phyloP scores from a whole-genome alignment of 64 coral and sea anemone species.

The Pocillopora damicornis region DNA sequence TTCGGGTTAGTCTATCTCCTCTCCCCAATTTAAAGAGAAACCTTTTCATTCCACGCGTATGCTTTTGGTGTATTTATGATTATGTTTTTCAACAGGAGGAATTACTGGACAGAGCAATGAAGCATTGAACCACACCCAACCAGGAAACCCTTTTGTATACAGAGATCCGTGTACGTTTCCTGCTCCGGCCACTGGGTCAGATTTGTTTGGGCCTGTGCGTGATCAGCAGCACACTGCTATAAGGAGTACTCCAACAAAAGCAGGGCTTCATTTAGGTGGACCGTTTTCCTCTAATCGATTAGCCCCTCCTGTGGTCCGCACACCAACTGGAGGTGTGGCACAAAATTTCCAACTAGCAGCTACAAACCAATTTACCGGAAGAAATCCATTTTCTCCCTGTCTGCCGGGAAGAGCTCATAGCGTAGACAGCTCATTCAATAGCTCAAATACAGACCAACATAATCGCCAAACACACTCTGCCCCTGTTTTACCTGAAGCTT shows the following conservation, averaged over 20 bases:
- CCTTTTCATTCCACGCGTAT: no score
- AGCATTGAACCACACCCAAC: not conserved
- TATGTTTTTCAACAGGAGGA: not conserved
- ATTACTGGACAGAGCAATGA: not conserved
- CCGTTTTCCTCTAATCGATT: not conserved
- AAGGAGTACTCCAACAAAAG: not conserved
- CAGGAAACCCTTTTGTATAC: constrained; percentile 20
- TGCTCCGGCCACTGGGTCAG: not conserved
- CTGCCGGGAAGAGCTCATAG: constrained; percentile 7
- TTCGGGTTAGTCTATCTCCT: no score
- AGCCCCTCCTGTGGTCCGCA: not conserved
- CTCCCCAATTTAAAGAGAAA: no score
- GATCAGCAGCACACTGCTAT: not conserved
- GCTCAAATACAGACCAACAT: not conserved
- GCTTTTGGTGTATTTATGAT: not conserved
- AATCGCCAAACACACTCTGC: constrained; percentile 38
- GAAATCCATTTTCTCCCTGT: constrained; percentile 13
- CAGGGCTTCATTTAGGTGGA: not conserved
- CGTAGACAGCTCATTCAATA: not conserved
- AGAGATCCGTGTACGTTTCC: not conserved
- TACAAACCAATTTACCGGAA: not conserved
- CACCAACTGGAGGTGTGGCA: not conserved
- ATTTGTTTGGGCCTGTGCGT: not conserved
- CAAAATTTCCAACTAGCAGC: constrained; percentile 16
- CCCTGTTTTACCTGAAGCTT: constrained; percentile 14